Conservation (phyloP, 2,888 invertebrate species). For the Drosophila meridiana region DNA sequence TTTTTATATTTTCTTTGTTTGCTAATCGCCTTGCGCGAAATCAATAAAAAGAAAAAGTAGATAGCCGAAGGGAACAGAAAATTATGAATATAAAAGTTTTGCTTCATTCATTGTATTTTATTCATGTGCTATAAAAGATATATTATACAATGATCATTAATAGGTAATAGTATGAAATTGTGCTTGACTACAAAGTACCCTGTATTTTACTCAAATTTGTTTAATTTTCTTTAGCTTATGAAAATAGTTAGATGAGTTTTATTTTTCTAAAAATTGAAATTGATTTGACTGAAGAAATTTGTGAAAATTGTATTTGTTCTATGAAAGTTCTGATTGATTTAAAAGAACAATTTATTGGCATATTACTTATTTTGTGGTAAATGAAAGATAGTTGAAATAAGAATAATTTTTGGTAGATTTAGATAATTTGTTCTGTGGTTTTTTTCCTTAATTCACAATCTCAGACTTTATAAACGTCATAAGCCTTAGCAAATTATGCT, state of each 20-base stretch:
- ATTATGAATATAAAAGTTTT: background rate
- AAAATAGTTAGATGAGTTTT: background rate
- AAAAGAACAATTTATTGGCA: background rate
- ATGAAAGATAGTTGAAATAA: background rate
- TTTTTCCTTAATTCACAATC: background rate
- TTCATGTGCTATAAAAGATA: conserved; percentile 1
- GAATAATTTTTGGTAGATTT: background rate
- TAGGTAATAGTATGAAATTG: no score
- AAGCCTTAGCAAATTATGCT: background rate
- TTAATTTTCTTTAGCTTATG: background rate
- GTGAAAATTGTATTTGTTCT: no score
- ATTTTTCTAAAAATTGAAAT: no score
- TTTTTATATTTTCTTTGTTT: conserved; percentile 13
- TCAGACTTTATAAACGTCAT: background rate
- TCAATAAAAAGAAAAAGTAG: background rate
- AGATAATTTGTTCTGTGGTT: background rate
- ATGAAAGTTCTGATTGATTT: no score
- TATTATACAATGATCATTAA: background rate
- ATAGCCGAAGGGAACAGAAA: background rate
- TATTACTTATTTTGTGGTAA: background rate
- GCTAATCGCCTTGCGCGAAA: background rate
- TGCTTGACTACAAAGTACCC: background rate
- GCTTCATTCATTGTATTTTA: conserved; percentile 3
- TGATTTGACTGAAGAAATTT: no score
- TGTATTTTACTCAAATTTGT: background rate